phyloP scores from a whole-genome alignment of 1,140 invertebrate species.

The Drosophila nebulosa region DNA sequence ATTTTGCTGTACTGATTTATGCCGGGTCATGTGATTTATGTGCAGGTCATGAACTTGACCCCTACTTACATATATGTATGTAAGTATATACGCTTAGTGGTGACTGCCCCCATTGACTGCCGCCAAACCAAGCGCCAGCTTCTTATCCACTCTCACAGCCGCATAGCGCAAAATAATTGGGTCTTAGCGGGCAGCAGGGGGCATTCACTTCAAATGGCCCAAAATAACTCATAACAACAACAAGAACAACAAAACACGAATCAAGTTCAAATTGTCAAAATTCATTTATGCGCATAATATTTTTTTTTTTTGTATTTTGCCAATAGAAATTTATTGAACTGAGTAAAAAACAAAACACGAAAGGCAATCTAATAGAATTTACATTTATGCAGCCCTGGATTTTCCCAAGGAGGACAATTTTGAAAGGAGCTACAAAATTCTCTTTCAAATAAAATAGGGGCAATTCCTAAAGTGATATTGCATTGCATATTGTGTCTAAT shows the following conservation, averaged over 20 bases:
- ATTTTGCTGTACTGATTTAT: constrained; percentile 52
- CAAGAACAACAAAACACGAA: constrained; percentile 11
- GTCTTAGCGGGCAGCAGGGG: not conserved
- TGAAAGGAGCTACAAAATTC: no score
- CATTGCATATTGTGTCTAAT: no score
- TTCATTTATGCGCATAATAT: constrained; percentile 73
- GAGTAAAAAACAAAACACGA: not conserved
- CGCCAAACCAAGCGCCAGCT: not conserved
- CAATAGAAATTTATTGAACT: not conserved
- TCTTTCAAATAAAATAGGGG: no score
- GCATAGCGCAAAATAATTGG: not conserved
- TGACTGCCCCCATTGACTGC: not conserved
- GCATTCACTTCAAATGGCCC: not conserved
- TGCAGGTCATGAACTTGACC: constrained; percentile 24
- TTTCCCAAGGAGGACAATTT: no score
- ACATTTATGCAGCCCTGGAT: no score
- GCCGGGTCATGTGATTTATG: constrained; percentile 54
- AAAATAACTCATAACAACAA: constrained; percentile 27
- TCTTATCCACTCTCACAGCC: not conserved
- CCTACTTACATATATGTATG: not conserved
- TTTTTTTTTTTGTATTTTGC: constrained; percentile 22
- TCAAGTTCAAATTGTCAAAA: constrained; percentile 49
- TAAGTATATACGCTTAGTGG: not conserved
- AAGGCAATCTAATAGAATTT: not conserved
- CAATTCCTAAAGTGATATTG: no score